Evolutionary conservation across 2,113 vertebrate species (phyloP), one percentile per base, ranked within the genome.

Genomic region (Papio anubis): DNA sequence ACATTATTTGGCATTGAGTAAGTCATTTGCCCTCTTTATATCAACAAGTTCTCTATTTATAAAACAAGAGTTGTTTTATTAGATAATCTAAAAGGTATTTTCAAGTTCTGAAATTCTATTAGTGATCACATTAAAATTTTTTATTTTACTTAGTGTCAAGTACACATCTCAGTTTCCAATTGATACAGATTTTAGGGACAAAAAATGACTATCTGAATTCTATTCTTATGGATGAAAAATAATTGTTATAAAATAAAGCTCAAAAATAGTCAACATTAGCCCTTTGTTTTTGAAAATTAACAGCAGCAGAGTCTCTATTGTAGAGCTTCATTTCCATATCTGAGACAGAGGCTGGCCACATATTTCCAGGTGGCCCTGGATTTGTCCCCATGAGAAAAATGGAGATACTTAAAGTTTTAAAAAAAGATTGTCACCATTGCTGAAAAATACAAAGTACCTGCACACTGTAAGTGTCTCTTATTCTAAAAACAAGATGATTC

Each of bases 291-390:
- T 96, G 27, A 96, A 91, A 85, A 80, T 61, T 55, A 6, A 10
- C 43, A 30, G 11, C 11, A 73, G 17, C 32, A 73, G 17, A 40
- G 43, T 4, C 6, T 52, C 20, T 8, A 25, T 81, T 73, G 38
- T 7, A 14, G 35, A 66, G 40, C 30, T 32, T 52, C 13, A 16
- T 20, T 73, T 70, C 35, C 18, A 9, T 72, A 43, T 66, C 9
- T 75, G 38, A 76, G 14, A 50, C 45, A 3, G 40, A 93, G 8
- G 6, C 10, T 88, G 12, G 38, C 8, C 35, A 48, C 6, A 76
- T n/a, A 4, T 6, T 3, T 86, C 9, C 20, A 25, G 13, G 2
- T 66, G 43, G 6, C 6, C 32, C 2, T 17, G 12, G 2, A 17
- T 52, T 55, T 48, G 18, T 4, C 0, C 11, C 23, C 30, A 3